A percentile compares a stretch with the other conserved stretches of the same genome.
phyloP scores from a whole-genome alignment of 2,888 invertebrate species.

The Abscondita cerata region DNA sequence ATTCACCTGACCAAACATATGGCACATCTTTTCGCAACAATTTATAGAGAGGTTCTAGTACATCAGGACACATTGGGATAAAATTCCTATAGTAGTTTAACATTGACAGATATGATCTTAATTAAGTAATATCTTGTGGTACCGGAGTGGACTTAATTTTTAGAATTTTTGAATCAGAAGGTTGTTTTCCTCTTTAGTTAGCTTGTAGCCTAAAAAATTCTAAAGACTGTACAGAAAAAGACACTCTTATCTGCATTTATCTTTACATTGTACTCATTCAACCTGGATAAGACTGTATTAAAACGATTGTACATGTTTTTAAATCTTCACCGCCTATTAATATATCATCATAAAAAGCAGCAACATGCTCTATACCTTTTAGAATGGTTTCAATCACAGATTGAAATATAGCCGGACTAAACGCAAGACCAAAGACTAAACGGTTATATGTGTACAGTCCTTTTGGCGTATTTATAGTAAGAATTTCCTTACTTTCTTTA shows the following conservation, averaged over 20 bases:
- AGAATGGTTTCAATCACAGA: not conserved
- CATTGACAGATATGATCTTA: too few relatives aligned
- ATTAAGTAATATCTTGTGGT: not conserved
- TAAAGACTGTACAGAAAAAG: not conserved
- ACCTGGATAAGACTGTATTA: not conserved
- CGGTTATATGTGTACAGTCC: slow-evolving; percentile 4
- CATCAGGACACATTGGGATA: too few relatives aligned
- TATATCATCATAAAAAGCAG: not conserved
- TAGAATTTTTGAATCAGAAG: too few relatives aligned
- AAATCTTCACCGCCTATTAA: not conserved
- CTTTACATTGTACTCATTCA: not conserved
- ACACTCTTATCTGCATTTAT: not conserved
- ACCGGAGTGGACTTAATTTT: not conserved
- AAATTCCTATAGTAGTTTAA: too few relatives aligned
- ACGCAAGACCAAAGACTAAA: slow-evolving; percentile 1
- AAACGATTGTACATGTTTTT: not conserved
- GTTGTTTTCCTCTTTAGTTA: too few relatives aligned
- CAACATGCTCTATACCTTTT: not conserved
- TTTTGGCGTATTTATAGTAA: slow-evolving; percentile 3
- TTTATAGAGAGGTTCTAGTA: not conserved
- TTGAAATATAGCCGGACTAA: not conserved
- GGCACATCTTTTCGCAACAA: not conserved
- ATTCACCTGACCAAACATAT: not conserved
- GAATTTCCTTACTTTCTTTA: not conserved
- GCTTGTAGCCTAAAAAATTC: not conserved